Evolutionary conservation across 2,888 invertebrate genomes (phyloP).

Genomic region (Cephus sareptanus): DNA sequence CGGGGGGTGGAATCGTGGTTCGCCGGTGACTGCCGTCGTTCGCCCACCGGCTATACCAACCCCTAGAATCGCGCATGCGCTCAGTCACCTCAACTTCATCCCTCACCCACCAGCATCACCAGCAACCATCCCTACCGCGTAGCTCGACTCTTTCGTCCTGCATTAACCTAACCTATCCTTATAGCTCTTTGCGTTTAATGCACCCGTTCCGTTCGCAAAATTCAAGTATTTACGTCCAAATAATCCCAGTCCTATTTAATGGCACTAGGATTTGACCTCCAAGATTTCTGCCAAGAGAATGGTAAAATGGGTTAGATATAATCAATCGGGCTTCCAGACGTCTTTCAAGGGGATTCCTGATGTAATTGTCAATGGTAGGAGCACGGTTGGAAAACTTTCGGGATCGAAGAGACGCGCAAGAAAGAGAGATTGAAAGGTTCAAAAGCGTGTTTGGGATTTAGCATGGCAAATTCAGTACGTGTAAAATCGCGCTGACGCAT

Average conservation of each 20-base stretch:
- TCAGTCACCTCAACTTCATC: conserved; percentile 2
- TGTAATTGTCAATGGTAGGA: background rate
- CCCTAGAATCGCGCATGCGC: conserved; percentile 39
- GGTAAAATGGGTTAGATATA: background rate
- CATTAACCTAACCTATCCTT: background rate
- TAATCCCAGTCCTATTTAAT: background rate
- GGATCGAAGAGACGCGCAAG: background rate
- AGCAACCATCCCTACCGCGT: background rate
- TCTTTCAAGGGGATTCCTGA: background rate
- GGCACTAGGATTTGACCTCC: background rate
- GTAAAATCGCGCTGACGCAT: background rate
- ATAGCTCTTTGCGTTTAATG: background rate
- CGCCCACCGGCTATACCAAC: conserved; percentile 35
- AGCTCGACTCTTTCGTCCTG: background rate
- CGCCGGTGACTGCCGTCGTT: conserved; percentile 56
- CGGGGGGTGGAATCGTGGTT: conserved; percentile 38
- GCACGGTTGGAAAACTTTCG: background rate
- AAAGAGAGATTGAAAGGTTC: background rate
- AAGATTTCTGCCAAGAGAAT: background rate
- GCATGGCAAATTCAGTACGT: background rate
- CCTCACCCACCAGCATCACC: background rate
- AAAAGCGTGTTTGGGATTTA: background rate
- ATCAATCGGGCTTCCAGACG: background rate
- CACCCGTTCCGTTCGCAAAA: background rate
- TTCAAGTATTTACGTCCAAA: background rate